phyloP scores from a whole-genome alignment of 2,797 vertebrate species.

The Gorsachius magnificus region DNA sequence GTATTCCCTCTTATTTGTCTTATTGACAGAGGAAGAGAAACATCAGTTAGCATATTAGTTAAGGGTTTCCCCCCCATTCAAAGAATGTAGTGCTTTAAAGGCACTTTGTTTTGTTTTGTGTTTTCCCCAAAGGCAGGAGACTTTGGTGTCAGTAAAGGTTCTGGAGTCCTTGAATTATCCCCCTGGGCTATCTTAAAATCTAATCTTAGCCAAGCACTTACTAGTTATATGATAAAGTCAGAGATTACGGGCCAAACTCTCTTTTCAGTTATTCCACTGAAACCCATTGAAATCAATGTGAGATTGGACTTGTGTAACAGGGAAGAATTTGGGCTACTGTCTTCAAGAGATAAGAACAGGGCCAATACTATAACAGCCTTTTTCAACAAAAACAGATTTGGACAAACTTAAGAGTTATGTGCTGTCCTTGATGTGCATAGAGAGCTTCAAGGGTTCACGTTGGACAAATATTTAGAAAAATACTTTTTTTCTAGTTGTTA shows the following conservation, averaged over 20 bases:
- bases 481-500: not conserved
- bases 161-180: constrained; percentile 52
- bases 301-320: constrained; percentile 42
- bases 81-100: not conserved
- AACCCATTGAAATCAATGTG: constrained; percentile 60
- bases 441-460: not conserved
- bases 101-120: not conserved
- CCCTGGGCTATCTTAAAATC: constrained; percentile 48
- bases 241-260: constrained; percentile 60
- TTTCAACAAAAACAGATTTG: not conserved
- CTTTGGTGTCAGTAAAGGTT: not conserved
- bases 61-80: fast-evolving
- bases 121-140: not conserved
- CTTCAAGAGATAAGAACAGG: constrained; percentile 50
- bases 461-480: not conserved
- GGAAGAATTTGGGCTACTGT: constrained; percentile 42
- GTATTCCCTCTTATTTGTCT: not conserved
- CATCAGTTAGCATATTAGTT: not conserved
- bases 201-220: constrained; percentile 53
- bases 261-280: constrained; percentile 36
- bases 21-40: not conserved
- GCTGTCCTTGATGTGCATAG: constrained; percentile 7
- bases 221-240: constrained; percentile 19
- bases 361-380: constrained; percentile 17
- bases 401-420: not conserved